These are phyloP conservation scores for Boleophthalmus pectinirostris DNA, from an alignment of 2,113 vertebrate genomes.

Conservation along the genomic window DNA sequence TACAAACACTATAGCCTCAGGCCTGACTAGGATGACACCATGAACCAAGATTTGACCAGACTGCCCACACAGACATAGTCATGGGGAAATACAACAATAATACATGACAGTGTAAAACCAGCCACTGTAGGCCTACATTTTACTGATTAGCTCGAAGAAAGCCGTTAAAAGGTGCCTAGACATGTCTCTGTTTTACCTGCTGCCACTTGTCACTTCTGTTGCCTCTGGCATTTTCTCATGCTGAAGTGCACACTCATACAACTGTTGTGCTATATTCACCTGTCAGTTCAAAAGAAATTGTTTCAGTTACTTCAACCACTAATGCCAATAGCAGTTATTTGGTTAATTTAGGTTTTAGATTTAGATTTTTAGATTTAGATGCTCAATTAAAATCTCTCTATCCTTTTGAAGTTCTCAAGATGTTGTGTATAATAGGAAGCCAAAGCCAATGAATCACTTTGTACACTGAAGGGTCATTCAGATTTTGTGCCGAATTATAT, in stretches of 20 bases:
- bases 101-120: background rate
- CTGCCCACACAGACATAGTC: constrained; percentile 10
- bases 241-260: background rate
- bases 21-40: constrained; percentile 33
- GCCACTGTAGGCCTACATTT: background rate
- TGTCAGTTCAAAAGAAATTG: background rate
- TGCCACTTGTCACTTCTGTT: constrained; percentile 24
- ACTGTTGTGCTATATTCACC: background rate
- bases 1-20: constrained; percentile 12
- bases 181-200: constrained; percentile 34
- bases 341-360: no score
- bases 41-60: constrained; percentile 10
- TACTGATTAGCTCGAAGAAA: background rate
- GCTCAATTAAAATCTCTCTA: background rate
- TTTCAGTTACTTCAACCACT: background rate
- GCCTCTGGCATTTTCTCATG: constrained; percentile 52
- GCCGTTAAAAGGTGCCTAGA: constrained; percentile 44
- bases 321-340: background rate
- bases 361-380: background rate
- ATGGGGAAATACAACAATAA: background rate
- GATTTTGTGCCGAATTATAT: constrained; percentile 7
- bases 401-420: no score
- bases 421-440: no score
- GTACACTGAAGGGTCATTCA: background rate
- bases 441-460: background rate